Evolutionary conservation across 2,797 vertebrate genomes (phyloP).

Genomic region (Xenentodon cancila): DNA sequence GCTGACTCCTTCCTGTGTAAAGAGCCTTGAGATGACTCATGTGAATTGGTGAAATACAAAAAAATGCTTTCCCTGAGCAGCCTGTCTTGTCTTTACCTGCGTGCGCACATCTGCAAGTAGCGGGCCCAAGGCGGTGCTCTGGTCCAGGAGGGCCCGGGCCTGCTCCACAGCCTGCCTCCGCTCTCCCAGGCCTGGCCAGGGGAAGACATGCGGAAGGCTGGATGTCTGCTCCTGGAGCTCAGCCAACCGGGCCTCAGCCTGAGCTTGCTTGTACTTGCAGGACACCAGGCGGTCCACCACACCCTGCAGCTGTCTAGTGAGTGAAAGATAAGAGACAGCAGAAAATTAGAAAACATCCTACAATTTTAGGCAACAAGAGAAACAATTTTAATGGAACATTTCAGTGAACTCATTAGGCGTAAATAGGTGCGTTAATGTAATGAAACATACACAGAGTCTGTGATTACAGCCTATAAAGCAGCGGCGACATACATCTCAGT

Average conservation of each 20-base stretch:
- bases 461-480: not conserved
- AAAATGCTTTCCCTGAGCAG: too few relatives aligned
- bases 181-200: constrained; percentile 84
- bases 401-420: too few relatives aligned
- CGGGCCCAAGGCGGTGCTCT: constrained; percentile 54
- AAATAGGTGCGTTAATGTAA: too few relatives aligned
- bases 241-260: constrained; percentile 59
- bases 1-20: too few relatives aligned
- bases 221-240: constrained; percentile 68
- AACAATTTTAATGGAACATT: too few relatives aligned
- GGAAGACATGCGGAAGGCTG: constrained; percentile 67
- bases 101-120: constrained; percentile 56
- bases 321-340: not conserved
- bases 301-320: constrained; percentile 67
- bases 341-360: too few relatives aligned
- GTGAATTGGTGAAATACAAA: too few relatives aligned
- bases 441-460: not conserved
- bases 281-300: constrained; percentile 67
- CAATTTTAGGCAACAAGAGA: too few relatives aligned
- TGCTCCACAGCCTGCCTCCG: constrained; percentile 75
- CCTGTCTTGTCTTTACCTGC: constrained; percentile 47
- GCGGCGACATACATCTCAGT: not conserved
- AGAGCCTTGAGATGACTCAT: too few relatives aligned
- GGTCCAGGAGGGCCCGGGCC: constrained; percentile 66
- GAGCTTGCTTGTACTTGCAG: constrained; percentile 54